Conservation (phyloP, 2,113 vertebrate genomes). For the Cynopterus brachyotis region DNA sequence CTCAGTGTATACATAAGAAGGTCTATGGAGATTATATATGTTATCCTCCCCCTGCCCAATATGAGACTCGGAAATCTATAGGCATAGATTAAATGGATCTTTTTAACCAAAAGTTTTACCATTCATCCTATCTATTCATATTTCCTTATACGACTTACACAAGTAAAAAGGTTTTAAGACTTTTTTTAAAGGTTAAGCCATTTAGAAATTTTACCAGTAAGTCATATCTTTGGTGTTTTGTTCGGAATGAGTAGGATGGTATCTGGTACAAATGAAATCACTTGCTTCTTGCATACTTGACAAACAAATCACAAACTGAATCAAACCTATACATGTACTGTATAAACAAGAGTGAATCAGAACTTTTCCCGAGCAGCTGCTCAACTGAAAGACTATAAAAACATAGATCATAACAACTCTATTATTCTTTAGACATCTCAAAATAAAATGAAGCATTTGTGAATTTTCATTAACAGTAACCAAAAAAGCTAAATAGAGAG, state of each 20-base stretch:
- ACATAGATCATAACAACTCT: background rate
- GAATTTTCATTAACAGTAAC: slow-evolving; percentile 51
- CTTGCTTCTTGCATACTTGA: background rate
- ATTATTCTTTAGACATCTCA: slow-evolving; percentile 7
- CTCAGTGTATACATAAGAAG: background rate
- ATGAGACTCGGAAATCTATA: background rate
- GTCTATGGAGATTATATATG: no score
- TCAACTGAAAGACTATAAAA: background rate
- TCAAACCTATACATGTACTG: background rate
- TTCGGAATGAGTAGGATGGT: slow-evolving; percentile 10
- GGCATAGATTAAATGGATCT: background rate
- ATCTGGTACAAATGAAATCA: slow-evolving; percentile 6
- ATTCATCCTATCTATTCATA: background rate
- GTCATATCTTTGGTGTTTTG: background rate
- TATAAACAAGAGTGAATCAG: slow-evolving; percentile 60
- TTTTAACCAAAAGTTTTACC: background rate
- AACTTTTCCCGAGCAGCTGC: slow-evolving; percentile 38
- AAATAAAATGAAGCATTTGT: slow-evolving; percentile 41
- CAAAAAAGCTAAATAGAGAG: slow-evolving; percentile 66
- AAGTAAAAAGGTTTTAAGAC: background rate
- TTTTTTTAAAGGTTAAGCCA: background rate
- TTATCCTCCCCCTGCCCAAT: background rate
- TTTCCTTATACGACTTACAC: background rate
- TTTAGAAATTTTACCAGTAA: background rate
- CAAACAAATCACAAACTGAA: background rate